phyloP scores from a whole-genome alignment of 1,140 invertebrate species.

The Hypsibius dujardini region DNA sequence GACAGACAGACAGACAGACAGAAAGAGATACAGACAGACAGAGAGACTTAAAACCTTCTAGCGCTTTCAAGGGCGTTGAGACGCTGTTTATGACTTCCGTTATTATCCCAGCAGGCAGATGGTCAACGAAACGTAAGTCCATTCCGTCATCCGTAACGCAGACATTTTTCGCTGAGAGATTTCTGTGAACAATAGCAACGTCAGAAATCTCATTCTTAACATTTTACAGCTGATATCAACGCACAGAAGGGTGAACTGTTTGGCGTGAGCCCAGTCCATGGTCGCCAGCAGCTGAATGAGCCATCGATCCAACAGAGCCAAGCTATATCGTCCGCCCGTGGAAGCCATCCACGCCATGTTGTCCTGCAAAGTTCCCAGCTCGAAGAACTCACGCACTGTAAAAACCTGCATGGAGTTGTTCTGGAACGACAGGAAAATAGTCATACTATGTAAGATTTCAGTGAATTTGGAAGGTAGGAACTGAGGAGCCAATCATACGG shows the following conservation, averaged over 20 bases:
- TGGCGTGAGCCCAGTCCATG: neutral
- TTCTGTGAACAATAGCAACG: too few species aligned
- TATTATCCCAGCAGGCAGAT: too few species aligned
- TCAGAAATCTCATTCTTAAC: too few species aligned
- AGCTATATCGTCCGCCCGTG: neutral
- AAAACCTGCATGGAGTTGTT: neutral
- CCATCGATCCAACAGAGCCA: neutral
- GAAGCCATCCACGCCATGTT: neutral
- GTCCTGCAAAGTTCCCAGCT: neutral
- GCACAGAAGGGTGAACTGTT: neutral
- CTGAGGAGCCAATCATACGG: neutral
- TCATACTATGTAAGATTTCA: neutral
- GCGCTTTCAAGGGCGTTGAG: too few species aligned
- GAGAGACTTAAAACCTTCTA: too few species aligned
- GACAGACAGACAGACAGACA: too few species aligned
- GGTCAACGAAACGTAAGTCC: too few species aligned
- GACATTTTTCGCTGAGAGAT: too few species aligned
- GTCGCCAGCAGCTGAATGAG: slow-evolving; percentile 3
- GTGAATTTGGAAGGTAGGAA: neutral
- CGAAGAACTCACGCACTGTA: neutral
- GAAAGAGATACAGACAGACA: too few species aligned
- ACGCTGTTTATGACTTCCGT: too few species aligned
- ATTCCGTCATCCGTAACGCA: too few species aligned
- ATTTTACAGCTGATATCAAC: too few species aligned
- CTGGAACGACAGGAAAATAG: neutral